Conservation (phyloP, 2,113 vertebrate species). For the Zootoca vivipara region DNA sequence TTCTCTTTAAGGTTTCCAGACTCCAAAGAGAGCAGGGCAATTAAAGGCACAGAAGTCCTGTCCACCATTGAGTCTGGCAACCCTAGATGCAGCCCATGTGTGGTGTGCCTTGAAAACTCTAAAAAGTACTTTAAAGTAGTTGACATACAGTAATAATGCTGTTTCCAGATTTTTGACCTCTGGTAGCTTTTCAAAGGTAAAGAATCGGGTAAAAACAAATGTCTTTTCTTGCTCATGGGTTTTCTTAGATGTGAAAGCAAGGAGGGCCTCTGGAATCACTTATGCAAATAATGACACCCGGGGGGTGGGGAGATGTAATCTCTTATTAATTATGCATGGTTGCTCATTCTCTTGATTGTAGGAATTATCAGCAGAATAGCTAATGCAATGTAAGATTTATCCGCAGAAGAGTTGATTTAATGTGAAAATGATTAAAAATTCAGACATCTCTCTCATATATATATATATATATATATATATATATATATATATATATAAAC, state of each 20-base stretch:
- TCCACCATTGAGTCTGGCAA: too few relatives aligned
- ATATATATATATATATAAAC: too few relatives aligned
- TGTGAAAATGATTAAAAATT: constrained; percentile 66
- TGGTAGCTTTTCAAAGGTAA: constrained; percentile 63
- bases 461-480: too few relatives aligned
- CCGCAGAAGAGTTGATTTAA: constrained; percentile 72
- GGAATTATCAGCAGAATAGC: constrained; percentile 73
- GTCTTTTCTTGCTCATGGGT: constrained; percentile 65
- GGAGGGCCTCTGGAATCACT: constrained; percentile 69
- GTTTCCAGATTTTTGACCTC: constrained; percentile 47
- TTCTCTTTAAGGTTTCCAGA: too few relatives aligned
- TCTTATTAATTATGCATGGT: constrained; percentile 71
- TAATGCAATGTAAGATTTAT: constrained; percentile 69
- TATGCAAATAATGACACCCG: constrained; percentile 42
- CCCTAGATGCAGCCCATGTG: too few relatives aligned
- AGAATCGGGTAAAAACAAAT: constrained; percentile 68
- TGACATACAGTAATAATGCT: not conserved
- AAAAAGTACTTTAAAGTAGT: too few relatives aligned
- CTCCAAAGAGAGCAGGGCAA: too few relatives aligned
- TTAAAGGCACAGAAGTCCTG: too few relatives aligned
- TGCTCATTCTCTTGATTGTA: constrained; percentile 72
- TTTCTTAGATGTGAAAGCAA: constrained; percentile 54
- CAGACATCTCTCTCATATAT: constrained; percentile 36
- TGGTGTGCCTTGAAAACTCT: too few relatives aligned
- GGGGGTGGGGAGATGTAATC: constrained; percentile 1